Evolutionary conservation across 2,797 vertebrate genomes (phyloP).

Genomic region (Takifugu ocellatus): DNA sequence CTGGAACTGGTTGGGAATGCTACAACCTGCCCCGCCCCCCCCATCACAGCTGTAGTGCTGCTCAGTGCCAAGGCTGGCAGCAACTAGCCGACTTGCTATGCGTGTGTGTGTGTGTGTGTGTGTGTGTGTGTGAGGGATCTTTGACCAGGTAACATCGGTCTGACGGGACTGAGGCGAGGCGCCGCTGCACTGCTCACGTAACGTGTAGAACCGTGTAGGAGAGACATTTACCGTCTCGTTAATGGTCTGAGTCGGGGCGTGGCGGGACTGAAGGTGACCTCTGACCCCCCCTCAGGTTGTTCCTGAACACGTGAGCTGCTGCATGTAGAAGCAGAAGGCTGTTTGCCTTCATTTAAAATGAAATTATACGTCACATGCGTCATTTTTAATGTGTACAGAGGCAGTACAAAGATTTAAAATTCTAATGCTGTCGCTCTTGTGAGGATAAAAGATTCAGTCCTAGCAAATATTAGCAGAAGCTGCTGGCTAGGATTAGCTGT

Average conservation of each 20-base stretch:
- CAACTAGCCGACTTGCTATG: not conserved
- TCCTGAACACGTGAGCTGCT: slow-evolving; percentile 3
- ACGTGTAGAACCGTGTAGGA: too few relatives aligned
- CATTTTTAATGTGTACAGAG: not conserved
- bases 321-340: not conserved
- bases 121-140: slow-evolving; percentile 17
- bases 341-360: too few relatives aligned
- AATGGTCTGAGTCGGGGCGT: slow-evolving; percentile 30
- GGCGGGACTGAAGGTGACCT: slow-evolving; percentile 31
- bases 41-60: slow-evolving; percentile 54
- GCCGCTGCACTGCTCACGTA: too few relatives aligned
- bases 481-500: too few relatives aligned
- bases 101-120: slow-evolving; percentile 15
- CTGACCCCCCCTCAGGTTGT: slow-evolving; percentile 8
- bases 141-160: slow-evolving; percentile 1
- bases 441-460: too few relatives aligned
- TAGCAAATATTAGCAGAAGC: too few relatives aligned
- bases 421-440: not conserved
- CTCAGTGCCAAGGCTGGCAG: not conserved
- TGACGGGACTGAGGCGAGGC: too few relatives aligned
- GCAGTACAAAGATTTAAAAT: not conserved
- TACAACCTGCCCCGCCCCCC: slow-evolving; percentile 52
- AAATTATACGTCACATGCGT: not conserved
- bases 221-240: too few relatives aligned
- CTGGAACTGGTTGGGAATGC: slow-evolving; percentile 54